A percentile compares a stretch with the other conserved stretches of the same genome.
These are phyloP conservation scores for Melanotaenia parkinsoni DNA, from an alignment of 2,797 vertebrate genomes.

Conservation along the genomic window DNA sequence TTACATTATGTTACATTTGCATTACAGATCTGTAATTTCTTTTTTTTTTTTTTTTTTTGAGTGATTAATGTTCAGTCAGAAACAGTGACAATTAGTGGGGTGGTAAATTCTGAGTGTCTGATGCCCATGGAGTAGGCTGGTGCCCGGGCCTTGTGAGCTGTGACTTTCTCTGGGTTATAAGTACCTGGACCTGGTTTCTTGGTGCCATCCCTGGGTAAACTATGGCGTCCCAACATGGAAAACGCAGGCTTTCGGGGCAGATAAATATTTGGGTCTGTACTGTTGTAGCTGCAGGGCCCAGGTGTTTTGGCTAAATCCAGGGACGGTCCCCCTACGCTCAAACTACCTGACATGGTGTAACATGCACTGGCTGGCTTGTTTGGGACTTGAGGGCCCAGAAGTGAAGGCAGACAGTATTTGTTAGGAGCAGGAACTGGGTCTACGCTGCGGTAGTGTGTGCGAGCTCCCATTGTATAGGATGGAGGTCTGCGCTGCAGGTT, in stretches of 20 bases:
- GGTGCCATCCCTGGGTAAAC: conserved; percentile 51
- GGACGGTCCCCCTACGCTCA: conserved; percentile 66
- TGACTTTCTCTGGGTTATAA: conserved; percentile 87
- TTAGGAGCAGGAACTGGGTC: conserved; percentile 86
- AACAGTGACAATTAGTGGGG: conserved; percentile 76
- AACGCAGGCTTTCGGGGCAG: conserved; percentile 84
- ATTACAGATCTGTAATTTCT: background rate
- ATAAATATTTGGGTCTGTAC: conserved; percentile 84
- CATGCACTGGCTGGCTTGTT: conserved; percentile 85
- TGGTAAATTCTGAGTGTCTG: conserved; percentile 85
- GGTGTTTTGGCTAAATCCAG: conserved; percentile 85
- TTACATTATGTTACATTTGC: no score
- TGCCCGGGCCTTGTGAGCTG: conserved; percentile 76
- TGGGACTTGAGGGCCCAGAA: conserved; percentile 84
- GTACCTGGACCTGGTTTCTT: conserved; percentile 85
- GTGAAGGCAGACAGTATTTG: conserved; percentile 85
- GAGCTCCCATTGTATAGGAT: conserved; percentile 86
- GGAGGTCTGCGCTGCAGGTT: conserved; percentile 82
- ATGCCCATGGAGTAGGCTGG: conserved; percentile 87
- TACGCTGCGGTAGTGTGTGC: conserved; percentile 76
- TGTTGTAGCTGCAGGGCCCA: conserved; percentile 86
- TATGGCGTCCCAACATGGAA: conserved; percentile 86
- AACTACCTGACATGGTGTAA: conserved; percentile 80
- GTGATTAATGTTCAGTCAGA: conserved; percentile 62
- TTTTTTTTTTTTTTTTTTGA: background rate